Base-by-base conservation (phyloP, 2,888 invertebrate genomes). In the Cephus pygmeus region DNA sequence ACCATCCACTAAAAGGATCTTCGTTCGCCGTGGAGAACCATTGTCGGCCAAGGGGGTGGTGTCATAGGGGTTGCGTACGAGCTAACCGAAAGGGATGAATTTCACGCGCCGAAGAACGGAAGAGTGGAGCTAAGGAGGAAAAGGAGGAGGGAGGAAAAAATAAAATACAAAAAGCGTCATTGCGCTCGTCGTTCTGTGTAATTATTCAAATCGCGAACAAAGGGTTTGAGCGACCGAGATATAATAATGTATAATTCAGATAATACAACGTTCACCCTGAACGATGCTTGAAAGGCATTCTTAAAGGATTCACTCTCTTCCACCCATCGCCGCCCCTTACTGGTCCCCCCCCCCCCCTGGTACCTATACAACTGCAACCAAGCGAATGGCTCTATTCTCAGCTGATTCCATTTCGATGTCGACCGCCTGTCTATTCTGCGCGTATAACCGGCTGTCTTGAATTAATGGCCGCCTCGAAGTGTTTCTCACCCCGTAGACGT, bases 221-320 rank as follows among this genome's bases (percentile, higher is more conserved):
- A 82, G 76, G 83, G 76, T 80, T 80, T 76, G 79, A 76, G 79
- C 79, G 79, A 79, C 76, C 81, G 73, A 79, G 35, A 80, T 79
- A 76, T 80, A 81, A 81, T 82, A 81, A 83, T 82, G 83, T 82
- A 81, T 84, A 84, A 85, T 84, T 84, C 84, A 85, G 80, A 81
- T 82, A 81, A 83, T 84, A 79, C 79, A 80, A 82, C 82, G 76
- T 79, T 79, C 76, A 79, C 82, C 79, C 78, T 76, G 75, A 79
- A 82, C 15, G 40, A 69, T 73, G 76, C 75, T 75, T 73, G 78
- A 73, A 79, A 79, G 79, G 77, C 78, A 76, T 75, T 77, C 76
- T 79, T 75, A 79, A 76, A 75, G 71, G 77, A 69, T 30, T 69
- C 69, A 31, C 69, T 69, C 69, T 73, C 76, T 69, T 34, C 73